Evolutionary conservation across 2,113 vertebrate species (phyloP).

Genomic region (Pseudonaja textilis): DNA sequence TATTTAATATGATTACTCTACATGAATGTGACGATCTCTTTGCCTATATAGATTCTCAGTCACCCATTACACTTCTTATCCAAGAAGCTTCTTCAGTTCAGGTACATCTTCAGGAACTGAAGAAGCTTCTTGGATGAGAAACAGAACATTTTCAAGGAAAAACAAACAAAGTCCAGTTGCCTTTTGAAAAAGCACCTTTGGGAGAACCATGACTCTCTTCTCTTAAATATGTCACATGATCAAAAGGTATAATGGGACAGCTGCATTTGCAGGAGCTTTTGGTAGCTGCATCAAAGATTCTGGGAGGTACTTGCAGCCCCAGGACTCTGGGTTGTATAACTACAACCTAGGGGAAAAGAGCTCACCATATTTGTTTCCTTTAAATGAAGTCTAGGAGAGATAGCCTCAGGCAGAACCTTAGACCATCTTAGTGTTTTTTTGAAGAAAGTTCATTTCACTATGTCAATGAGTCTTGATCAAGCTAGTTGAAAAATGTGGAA

Average conservation of each 20-base stretch:
- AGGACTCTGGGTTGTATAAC: not conserved
- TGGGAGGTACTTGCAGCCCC: not conserved
- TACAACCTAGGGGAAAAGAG: not conserved
- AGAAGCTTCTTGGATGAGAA: not conserved
- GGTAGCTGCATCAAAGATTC: not conserved
- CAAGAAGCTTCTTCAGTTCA: not conserved
- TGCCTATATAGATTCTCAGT: too few relatives aligned
- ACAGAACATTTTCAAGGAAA: not conserved
- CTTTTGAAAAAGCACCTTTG: not conserved
- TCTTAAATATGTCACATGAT: not conserved
- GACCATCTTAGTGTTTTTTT: not conserved
- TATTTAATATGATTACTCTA: not conserved
- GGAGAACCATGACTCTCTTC: not conserved
- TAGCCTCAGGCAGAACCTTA: not conserved
- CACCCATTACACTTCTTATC: too few relatives aligned
- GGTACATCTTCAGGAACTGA: not conserved
- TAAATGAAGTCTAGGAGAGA: not conserved
- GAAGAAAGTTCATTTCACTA: not conserved
- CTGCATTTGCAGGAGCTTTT: not conserved
- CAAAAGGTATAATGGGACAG: not conserved
- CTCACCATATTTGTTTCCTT: not conserved
- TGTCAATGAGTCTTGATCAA: not conserved
- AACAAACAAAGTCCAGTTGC: not conserved
- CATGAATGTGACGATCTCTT: not conserved
- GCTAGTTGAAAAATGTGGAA: not conserved